Base-by-base conservation (phyloP, 2,797 vertebrate genomes). In the Tachyglossus aculeatus region DNA sequence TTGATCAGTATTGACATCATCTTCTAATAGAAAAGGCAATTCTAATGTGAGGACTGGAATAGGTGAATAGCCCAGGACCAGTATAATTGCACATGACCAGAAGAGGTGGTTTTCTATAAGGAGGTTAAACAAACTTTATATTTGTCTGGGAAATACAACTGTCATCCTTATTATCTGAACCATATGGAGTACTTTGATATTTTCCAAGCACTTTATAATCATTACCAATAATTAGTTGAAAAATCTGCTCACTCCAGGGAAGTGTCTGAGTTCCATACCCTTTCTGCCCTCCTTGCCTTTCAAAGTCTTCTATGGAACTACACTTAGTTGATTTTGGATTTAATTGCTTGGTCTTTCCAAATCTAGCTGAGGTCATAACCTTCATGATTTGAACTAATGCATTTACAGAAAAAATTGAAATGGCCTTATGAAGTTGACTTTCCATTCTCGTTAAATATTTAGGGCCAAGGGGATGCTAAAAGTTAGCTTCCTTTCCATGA, bases 391-490 rank as follows among this genome's bases (percentile, higher is more conserved):
- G 19, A 60, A 36, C 68, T 51, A 66, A 5, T 36, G 10, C 50
- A 71, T 68, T 12, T 69, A 78, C 55, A 40, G 22, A 76, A 70
- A 80, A 71, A 65, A 76, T 82, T 82, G 71, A 84, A 82, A 70
- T 55, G 5, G 41, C 34, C n/a, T 34, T 66, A 70, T 45, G 34
- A 76, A 74, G 19, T 55, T 48, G 53, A 32, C 68, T 75, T 74
- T 74, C 59, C 54, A 70, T 68, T 22, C 57, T 55, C 34, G 70
- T 73, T 77, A 81, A 71, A 69, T 79, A 85, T 78, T 86, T 78
- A 81, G 71, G 22, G 82, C 58, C 36, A 0, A 76, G 72, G 59
- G 21, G 3, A 52, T 67, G 40, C 60, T 38, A 8, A 69, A 74
- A 65, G 16, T 32, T 67, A 51, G 25, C 36, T 40, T 33, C 40